Evolutionary conservation across 1,140 invertebrate genomes (phyloP), one percentile per base, ranked within the genome.

Genomic region (Sycophaga agraensis): DNA sequence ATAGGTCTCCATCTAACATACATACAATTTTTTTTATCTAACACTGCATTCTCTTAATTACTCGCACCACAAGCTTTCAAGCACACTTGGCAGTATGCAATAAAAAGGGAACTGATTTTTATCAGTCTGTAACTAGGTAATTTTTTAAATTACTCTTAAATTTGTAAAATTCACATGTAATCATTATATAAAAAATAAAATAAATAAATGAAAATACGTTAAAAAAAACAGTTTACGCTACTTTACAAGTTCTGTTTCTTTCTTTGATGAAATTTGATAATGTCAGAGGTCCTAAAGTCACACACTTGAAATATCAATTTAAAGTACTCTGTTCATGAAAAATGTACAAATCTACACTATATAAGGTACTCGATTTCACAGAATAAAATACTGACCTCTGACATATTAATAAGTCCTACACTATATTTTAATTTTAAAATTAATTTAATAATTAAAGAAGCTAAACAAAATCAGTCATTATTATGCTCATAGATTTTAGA

Each of bases 11-110:
- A 7, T 14, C 22, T 46, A 46, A 54, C 16, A 39, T 65, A 50
- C 57, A 65, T 35, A 42, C 39, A 66, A 63, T 64, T 45, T 50
- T 63, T 39, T 37, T 63, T 66, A 42, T 64, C 59, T 65, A 67
- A 66, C 66, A 65, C 16, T 56, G 40, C 53, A 53, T 65, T 68
- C 66, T 35, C 22, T 49, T 65, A 65, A 61, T 43, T 67, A 68
- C 53, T 56, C 55, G 60, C 64, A 64, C 58, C 26, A 66, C 45
- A 69, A 71, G 64, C 61, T 68, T 67, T 66, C 64, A 67, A 68
- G 64, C 69, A 70, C 63, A 66, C 64, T 37, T 55, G 64, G 59
- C 58, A 48, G 60, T 66, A 53, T 61, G 53, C 11, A 42, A 16
- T 37, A 22, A n/a, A 40, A 58, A n/a, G 39, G 55, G 37, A 63